Evolutionary conservation across 2,797 vertebrate genomes (phyloP), one percentile per base, ranked within the genome.

Genomic region (Diplodus sargus): DNA sequence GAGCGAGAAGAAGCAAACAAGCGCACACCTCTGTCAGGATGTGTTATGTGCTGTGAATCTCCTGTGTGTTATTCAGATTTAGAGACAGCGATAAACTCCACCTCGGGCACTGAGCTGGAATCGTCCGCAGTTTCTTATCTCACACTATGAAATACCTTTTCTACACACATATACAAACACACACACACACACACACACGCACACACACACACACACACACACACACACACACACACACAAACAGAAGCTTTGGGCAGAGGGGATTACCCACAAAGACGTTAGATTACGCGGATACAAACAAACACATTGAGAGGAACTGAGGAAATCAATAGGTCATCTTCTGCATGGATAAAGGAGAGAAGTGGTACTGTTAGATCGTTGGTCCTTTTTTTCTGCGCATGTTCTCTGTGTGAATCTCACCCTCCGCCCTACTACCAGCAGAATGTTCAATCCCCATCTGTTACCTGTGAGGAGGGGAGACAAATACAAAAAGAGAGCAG

Each of bases 51-150:
- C 76, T 51, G 23, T 34, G 64, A 71, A 73, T 79, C 75, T 82
- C 58, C 64, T 62, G 65, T 69, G 81, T 74, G 71, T 67, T 68
- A 80, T 58, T 74, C 43, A 86, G 85, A 86, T 87, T 83, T 68
- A 79, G 70, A 85, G 59, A 60, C 49, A 58, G 60, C 70, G 74
- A 86, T 82, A 83, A 86, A 85, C 78, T 71, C 25, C 3, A 54
- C 79, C 68, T 74, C 7, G 0, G 56, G 70, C 70, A 54, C 61
- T 59, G 71, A 78, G 72, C 69, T 66, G 43, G 75, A 20, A 62
- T 84, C 66, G 54, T 79, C 70, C 45, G 54, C 42, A 61, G 47
- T 58, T 47, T 79, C 53, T 85, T 83, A 85, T 85, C 78, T 74
- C 82, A 83, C 56, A 42, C n/a, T 23, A 56, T 60, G 52, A 81